Percentiles rank a stretch among this genome's conserved stretches.
Evolutionary conservation across 2,888 invertebrate genomes (phyloP).

Genomic region (Trissolcus japonicus): DNA sequence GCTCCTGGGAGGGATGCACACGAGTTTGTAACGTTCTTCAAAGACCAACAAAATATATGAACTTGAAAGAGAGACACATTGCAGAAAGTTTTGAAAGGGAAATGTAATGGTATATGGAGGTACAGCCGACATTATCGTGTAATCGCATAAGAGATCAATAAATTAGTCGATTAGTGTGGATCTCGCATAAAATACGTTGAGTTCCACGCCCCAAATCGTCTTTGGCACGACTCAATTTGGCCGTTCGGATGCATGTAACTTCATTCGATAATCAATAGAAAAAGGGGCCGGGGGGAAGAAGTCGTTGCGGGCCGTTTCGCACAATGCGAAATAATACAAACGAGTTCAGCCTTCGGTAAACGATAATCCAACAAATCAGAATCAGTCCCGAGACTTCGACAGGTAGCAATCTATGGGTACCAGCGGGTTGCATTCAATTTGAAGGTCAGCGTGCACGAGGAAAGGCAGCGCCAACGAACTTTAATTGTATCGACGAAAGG

Average conservation of each 20-base stretch:
- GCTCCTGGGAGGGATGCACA: too few species aligned
- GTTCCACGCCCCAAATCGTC: slow-evolving; percentile 52
- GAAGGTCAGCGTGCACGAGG: slow-evolving; percentile 40
- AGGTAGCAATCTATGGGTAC: slow-evolving; percentile 54
- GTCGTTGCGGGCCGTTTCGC: slow-evolving; percentile 49
- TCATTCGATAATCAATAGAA: slow-evolving; percentile 52
- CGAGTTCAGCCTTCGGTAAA: slow-evolving; percentile 48
- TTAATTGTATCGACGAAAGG: slow-evolving; percentile 71
- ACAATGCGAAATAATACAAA: slow-evolving; percentile 57
- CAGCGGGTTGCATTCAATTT: slow-evolving; percentile 30
- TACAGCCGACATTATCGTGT: slow-evolving; percentile 14
- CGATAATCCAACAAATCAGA: slow-evolving; percentile 59
- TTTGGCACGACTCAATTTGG: slow-evolving; percentile 54
- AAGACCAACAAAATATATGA: too few species aligned
- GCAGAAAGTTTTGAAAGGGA: too few species aligned
- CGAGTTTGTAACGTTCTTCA: too few species aligned
- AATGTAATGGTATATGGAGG: too few species aligned
- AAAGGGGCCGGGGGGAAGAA: slow-evolving; percentile 47
- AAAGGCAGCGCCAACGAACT: slow-evolving; percentile 69
- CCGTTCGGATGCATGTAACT: slow-evolving; percentile 53
- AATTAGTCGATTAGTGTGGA: slow-evolving; percentile 56
- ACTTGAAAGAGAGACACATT: too few species aligned
- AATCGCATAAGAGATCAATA: slow-evolving; percentile 54
- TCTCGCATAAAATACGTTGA: slow-evolving; percentile 55
- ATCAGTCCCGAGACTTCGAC: slow-evolving; percentile 51